These are phyloP conservation scores for Catocala sponsa DNA, from an alignment of 2,888 invertebrate genomes.

Conservation along the genomic window DNA sequence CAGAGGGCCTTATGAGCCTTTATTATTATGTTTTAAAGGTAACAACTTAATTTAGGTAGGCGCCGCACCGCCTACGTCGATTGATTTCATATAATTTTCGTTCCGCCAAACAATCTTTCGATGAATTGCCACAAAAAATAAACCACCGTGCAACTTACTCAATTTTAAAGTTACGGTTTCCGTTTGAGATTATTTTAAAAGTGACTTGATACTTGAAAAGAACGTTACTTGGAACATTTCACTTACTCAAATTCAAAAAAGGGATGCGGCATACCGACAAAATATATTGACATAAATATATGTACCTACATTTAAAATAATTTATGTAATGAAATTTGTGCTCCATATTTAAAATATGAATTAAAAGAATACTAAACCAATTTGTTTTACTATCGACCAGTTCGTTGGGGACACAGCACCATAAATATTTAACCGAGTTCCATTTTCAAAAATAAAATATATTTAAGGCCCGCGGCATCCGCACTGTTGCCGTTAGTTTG, in stretches of 20 bases:
- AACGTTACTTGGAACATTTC: neutral
- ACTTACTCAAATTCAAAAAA: too few species aligned
- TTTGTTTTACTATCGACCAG: slow-evolving; percentile 34
- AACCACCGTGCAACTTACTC: slow-evolving; percentile 32
- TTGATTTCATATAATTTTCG: slow-evolving; percentile 85
- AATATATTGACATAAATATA: slow-evolving; percentile 2
- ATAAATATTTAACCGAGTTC: slow-evolving; percentile 48
- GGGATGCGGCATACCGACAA: too few species aligned
- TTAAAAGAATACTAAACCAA: slow-evolving; percentile 27
- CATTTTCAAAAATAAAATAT: slow-evolving; percentile 44
- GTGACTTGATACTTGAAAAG: neutral
- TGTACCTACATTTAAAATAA: slow-evolving; percentile 5
- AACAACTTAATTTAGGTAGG: slow-evolving; percentile 86
- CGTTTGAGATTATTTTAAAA: slow-evolving; percentile 8
- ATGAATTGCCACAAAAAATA: slow-evolving; percentile 74
- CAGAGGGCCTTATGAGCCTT: slow-evolving; percentile 73
- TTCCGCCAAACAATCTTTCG: slow-evolving; percentile 70
- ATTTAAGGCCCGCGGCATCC: slow-evolving; percentile 39
- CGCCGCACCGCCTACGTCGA: slow-evolving; percentile 81
- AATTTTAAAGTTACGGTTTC: slow-evolving; percentile 23
- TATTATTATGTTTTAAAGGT: slow-evolving; percentile 80
- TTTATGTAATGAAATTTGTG: slow-evolving; percentile 20
- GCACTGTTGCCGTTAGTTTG: slow-evolving; percentile 62
- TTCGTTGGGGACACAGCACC: slow-evolving; percentile 40
- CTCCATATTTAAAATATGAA: slow-evolving; percentile 19